Evolutionary conservation across 2,888 invertebrate species (phyloP).

Genomic region (Euspilapteryx auroguttella): DNA sequence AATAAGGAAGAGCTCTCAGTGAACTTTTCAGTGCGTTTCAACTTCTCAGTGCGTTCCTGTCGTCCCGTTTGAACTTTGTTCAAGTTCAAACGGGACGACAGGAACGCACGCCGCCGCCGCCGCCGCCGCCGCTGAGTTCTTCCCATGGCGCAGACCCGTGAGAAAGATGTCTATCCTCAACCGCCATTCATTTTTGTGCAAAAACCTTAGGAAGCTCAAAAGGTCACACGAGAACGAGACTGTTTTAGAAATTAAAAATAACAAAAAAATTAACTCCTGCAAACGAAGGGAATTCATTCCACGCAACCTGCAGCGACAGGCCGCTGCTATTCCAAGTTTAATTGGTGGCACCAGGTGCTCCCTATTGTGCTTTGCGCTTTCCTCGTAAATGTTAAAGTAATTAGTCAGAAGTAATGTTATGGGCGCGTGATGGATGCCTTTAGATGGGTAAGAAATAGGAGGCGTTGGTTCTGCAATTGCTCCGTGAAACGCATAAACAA

Average conservation of each 20-base stretch:
- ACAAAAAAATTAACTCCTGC: conserved; percentile 4
- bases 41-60: too few relatives aligned
- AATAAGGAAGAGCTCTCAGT: too few relatives aligned
- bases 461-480: too few relatives aligned
- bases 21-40: too few relatives aligned
- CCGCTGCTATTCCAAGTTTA: conserved; percentile 3
- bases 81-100: too few relatives aligned
- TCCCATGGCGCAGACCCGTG: conserved; percentile 43
- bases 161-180: conserved; percentile 48
- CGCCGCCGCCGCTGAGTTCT: too few relatives aligned
- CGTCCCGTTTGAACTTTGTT: too few relatives aligned
- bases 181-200: conserved; percentile 40
- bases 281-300: conserved; percentile 9
- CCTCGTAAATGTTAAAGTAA: conserved; percentile 1
- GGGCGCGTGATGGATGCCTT: conserved; percentile 2
- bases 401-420: background rate
- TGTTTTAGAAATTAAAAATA: conserved; percentile 20
- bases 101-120: too few relatives aligned
- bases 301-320: conserved; percentile 5
- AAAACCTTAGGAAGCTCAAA: conserved; percentile 40
- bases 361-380: conserved; percentile 1
- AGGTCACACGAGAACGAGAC: conserved; percentile 45
- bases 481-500: too few relatives aligned
- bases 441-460: too few relatives aligned
- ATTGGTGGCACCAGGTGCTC: conserved; percentile 1